Conservation (phyloP, 2,888 invertebrate species). For the Parascotia fuliginaria region DNA sequence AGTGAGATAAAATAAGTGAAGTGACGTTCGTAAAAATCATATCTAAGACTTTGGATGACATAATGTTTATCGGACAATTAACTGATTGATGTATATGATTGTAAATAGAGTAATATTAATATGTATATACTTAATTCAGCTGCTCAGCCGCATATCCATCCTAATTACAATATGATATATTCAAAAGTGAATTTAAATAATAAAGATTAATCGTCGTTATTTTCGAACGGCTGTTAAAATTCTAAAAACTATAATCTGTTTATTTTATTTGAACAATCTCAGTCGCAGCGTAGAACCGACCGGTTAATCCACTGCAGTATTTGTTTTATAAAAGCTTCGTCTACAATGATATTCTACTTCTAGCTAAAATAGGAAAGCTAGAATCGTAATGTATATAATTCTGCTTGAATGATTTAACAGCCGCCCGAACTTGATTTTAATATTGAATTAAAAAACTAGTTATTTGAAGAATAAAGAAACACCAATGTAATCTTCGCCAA, state of each 20-base stretch:
- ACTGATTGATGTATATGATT: constrained; percentile 62
- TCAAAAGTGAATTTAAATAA: constrained; percentile 52
- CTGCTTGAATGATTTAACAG: constrained; percentile 40
- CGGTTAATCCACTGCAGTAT: no score
- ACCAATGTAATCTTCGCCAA: constrained; percentile 56
- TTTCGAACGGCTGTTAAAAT: constrained; percentile 46
- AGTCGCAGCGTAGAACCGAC: background rate
- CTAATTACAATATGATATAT: constrained; percentile 66
- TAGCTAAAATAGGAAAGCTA: no score
- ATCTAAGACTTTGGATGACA: constrained; percentile 46
- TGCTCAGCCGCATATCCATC: constrained; percentile 82
- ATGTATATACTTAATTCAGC: constrained; percentile 60
- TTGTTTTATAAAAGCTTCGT: no score
- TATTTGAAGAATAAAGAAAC: constrained; percentile 48
- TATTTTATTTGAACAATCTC: background rate
- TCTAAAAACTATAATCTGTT: background rate
- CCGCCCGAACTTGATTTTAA: constrained; percentile 45
- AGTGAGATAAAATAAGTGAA: constrained; percentile 20
- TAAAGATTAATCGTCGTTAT: constrained; percentile 40
- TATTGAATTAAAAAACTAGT: constrained; percentile 45
- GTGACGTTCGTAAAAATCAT: constrained; percentile 48
- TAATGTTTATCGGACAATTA: constrained; percentile 48
- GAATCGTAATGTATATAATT: no score
- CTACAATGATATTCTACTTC: no score
- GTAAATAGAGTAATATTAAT: constrained; percentile 60